Percentiles rank a stretch among this genome's conserved stretches.
Conservation (phyloP, 2,888 invertebrate species). For the Aphodius sticticus region DNA sequence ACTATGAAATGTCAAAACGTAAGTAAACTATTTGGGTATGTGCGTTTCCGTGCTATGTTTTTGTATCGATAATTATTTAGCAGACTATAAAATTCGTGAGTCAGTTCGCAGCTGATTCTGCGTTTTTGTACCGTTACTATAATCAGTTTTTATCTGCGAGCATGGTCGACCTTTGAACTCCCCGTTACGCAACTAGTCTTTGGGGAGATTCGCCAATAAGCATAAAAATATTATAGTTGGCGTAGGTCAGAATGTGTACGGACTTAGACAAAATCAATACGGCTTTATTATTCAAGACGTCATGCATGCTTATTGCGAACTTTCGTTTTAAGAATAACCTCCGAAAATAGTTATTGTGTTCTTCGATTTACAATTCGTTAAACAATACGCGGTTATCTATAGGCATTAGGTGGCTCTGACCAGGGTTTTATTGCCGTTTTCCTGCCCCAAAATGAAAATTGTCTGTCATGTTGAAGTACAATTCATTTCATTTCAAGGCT, state of each 20-base stretch:
- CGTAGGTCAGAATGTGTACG: conserved; percentile 27
- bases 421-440: too few relatives aligned
- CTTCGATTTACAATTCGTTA: not conserved
- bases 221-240: conserved; percentile 13
- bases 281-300: not conserved
- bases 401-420: too few relatives aligned
- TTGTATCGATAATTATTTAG: not conserved
- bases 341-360: not conserved
- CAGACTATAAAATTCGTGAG: not conserved
- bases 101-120: not conserved
- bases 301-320: not conserved
- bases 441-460: too few relatives aligned
- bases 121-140: not conserved
- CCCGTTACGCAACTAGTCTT: not conserved
- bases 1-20: conserved; percentile 48
- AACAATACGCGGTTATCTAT: too few relatives aligned
- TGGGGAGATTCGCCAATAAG: not conserved
- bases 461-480: too few relatives aligned
- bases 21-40: conserved; percentile 36
- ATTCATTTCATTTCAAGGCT: too few relatives aligned
- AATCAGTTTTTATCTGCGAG: not conserved
- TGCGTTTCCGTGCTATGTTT: not conserved
- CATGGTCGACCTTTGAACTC: not conserved
- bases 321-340: not conserved
- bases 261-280: conserved; percentile 35